Conservation (phyloP, 2,888 invertebrate genomes). For the Cerceris rybyensis region DNA sequence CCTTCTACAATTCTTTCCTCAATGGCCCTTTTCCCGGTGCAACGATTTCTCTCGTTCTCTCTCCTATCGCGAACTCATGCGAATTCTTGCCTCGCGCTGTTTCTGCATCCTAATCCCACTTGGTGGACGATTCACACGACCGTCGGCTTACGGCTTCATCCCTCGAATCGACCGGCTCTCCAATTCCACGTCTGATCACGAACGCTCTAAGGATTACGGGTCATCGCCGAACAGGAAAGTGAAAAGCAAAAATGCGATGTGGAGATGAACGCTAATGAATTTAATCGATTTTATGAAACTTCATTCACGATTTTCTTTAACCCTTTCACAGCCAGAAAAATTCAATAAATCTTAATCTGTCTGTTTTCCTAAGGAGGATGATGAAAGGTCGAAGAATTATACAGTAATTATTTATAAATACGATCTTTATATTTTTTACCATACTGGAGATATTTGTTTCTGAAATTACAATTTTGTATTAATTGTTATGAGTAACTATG, state of each 20-base stretch:
- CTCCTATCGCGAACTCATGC: conserved; percentile 28
- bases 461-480: too few species aligned
- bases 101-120: conserved; percentile 51
- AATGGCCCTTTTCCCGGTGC: conserved; percentile 23
- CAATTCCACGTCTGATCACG: conserved; percentile 29
- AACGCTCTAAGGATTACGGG: conserved; percentile 12
- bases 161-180: conserved; percentile 6
- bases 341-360: too few species aligned
- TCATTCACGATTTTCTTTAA: too few species aligned
- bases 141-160: conserved; percentile 49
- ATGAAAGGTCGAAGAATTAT: too few species aligned
- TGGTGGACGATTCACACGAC: conserved; percentile 49
- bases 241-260: background rate
- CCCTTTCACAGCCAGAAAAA: too few species aligned
- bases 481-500: too few species aligned
- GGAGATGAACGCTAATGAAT: background rate
- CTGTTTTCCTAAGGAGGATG: too few species aligned
- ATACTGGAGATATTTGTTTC: too few species aligned
- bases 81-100: conserved; percentile 41
- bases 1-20: conserved; percentile 54
- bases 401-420: too few species aligned
- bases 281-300: background rate
- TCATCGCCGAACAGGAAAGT: conserved; percentile 17
- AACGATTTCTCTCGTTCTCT: conserved; percentile 14
- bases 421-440: too few species aligned